Evolutionary conservation across 2,113 vertebrate genomes (phyloP), one percentile per base, ranked within the genome.

Genomic region (Anarhynchus alexandrinus): DNA sequence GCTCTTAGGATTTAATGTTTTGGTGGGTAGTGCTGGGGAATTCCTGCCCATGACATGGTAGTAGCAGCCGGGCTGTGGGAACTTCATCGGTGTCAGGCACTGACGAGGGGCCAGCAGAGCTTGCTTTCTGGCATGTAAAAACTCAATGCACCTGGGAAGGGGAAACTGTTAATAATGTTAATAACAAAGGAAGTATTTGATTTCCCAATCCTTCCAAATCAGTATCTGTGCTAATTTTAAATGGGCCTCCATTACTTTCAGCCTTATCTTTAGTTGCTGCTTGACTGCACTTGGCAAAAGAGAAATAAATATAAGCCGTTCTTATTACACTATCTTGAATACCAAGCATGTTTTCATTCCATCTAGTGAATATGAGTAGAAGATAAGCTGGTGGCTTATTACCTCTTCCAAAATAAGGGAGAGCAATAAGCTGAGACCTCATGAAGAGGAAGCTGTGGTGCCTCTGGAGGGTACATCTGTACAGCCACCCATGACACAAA

Each of bases 231-330:
- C 59, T 86, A 91, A 88, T 85, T 94, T 93, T 87, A 76, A 93
- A 57, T 64, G 77, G 6, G 16, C 87, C 55, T 95, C 29, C 6
- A 1, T 82, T 85, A 84, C 69, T 84, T 95, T 79, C 89, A 69
- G 66, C 4, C 81, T 94, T 96, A 94, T 96, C 93, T 94, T 67
- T 38, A 67, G 30, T 43, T 85, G 54, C n/a, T 79, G 52, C 78
- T 87, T 87, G 73, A 40, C 57, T 72, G 65, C 77, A 76, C 57
- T 93, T 96, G 89, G 87, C 77, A 91, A 40, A 57, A 87, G 40
- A 87, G 21, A 79, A 93, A 79, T 57, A 96, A 94, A 87, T 77
- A 85, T 27, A 65, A 90, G 62, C 49, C 7, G 2, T 87, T 96
- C 74, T 86, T 91, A 57, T 49, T 86, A 72, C 9, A 30, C 36